A percentile compares a stretch with the other conserved stretches of the same genome.
These are phyloP conservation scores for Eupithecia tripunctaria DNA, from an alignment of 2,888 invertebrate species.

Conservation along the genomic window DNA sequence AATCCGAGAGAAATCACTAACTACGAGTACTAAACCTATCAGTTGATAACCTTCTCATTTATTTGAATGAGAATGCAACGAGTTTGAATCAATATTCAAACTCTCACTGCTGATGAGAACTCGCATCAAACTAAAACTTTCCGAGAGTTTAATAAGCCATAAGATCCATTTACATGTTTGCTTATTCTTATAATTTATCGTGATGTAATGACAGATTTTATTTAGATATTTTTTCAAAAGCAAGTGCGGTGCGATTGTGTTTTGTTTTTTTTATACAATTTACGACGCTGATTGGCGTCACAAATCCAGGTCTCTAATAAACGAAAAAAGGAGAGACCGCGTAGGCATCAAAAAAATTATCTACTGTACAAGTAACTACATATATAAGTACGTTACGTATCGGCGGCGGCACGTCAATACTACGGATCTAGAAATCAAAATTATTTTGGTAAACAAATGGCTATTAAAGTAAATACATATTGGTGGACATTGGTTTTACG, in stretches of 20 bases:
- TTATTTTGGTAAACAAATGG: neutral
- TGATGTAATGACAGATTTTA: neutral
- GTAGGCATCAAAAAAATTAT: no score
- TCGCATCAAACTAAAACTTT: neutral
- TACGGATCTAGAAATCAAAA: neutral
- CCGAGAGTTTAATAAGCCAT: neutral
- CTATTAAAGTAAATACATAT: neutral
- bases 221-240: no score
- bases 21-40: neutral
- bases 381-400: neutral
- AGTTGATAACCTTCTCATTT: neutral
- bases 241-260: no score
- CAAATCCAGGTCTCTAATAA: no score
- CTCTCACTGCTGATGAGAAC: neutral
- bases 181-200: neutral
- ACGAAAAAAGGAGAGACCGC: no score
- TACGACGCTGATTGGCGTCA: no score
- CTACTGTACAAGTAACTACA: neutral
- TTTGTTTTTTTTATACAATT: no score
- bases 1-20: neutral
- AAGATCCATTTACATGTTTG: neutral
- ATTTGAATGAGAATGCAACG: neutral
- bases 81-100: constrained; percentile 4
- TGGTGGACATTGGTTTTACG: neutral
- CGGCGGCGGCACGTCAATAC: no score